These are phyloP conservation scores for Papilio polytes DNA, from an alignment of 1,140 invertebrate species.

Conservation along the genomic window DNA sequence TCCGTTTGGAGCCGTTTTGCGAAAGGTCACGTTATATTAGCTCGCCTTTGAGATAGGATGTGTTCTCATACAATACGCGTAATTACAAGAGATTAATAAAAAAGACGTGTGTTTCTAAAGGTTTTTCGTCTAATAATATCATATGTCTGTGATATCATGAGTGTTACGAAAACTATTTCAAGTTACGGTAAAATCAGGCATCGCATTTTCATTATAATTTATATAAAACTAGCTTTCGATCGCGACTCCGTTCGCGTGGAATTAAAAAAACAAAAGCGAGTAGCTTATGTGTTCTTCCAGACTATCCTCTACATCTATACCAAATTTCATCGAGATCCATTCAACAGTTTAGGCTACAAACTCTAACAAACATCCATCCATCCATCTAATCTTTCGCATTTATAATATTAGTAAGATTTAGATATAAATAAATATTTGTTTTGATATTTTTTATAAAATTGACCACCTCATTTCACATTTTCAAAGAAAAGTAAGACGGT, in stretches of 20 bases:
- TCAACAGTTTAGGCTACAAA: too few relatives aligned
- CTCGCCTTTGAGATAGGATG: conserved; percentile 23
- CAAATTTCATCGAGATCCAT: too few relatives aligned
- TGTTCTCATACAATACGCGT: background rate
- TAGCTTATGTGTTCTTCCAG: too few relatives aligned
- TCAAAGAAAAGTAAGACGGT: background rate
- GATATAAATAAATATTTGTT: background rate
- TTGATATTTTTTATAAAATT: background rate
- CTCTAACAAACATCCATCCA: too few relatives aligned
- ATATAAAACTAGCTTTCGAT: too few relatives aligned
- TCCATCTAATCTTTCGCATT: too few relatives aligned
- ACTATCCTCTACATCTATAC: too few relatives aligned
- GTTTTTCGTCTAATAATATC: background rate
- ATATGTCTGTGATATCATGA: background rate
- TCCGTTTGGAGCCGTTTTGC: conserved; percentile 17
- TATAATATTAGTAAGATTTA: too few relatives aligned
- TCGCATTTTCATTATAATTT: background rate
- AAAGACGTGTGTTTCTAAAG: background rate
- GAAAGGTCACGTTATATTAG: conserved; percentile 29
- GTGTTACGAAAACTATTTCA: background rate
- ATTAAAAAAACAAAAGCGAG: too few relatives aligned
- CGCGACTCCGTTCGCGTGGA: too few relatives aligned
- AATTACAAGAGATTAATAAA: conserved; percentile 4
- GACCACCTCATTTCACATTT: background rate
- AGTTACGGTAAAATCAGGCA: background rate